Evolutionary conservation across 2,888 invertebrate species (phyloP).

Genomic region (Chrysolina haemoptera): DNA sequence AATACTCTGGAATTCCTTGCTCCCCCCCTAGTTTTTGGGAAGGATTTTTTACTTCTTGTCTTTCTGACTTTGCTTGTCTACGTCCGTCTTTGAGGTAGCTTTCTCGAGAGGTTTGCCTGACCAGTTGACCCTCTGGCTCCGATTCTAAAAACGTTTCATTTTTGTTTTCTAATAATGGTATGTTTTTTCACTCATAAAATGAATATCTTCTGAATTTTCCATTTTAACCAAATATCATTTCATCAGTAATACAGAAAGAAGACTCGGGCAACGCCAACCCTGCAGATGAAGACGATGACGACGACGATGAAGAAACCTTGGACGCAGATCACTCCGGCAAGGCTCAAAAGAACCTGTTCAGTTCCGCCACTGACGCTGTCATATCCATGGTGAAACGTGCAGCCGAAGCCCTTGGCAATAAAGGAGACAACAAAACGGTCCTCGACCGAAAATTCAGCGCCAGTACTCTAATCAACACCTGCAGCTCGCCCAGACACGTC

Average conservation of each 20-base stretch:
- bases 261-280: slow-evolving; percentile 78
- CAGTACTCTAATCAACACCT: slow-evolving; percentile 70
- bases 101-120: too few species aligned
- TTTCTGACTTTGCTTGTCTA: too few species aligned
- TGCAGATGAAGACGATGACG: slow-evolving; percentile 79
- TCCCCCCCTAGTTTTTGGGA: too few species aligned
- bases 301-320: slow-evolving; percentile 64
- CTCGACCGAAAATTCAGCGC: slow-evolving; percentile 72
- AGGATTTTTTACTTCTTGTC: too few species aligned
- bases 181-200: too few species aligned
- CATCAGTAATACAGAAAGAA: slow-evolving; percentile 81
- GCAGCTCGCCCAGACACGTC: slow-evolving; percentile 82
- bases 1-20: too few species aligned
- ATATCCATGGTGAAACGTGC: slow-evolving; percentile 94
- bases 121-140: too few species aligned
- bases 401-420: slow-evolving; percentile 86
- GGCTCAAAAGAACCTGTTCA: slow-evolving; percentile 80
- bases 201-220: background rate
- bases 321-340: slow-evolving; percentile 16
- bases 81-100: too few species aligned
- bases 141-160: too few species aligned
- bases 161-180: too few species aligned
- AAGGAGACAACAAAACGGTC: slow-evolving; percentile 73
- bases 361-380: slow-evolving; percentile 91
- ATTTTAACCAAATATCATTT: background rate